These are phyloP conservation scores for Lerema accius DNA, from an alignment of 1,140 invertebrate species.

Conservation along the genomic window DNA sequence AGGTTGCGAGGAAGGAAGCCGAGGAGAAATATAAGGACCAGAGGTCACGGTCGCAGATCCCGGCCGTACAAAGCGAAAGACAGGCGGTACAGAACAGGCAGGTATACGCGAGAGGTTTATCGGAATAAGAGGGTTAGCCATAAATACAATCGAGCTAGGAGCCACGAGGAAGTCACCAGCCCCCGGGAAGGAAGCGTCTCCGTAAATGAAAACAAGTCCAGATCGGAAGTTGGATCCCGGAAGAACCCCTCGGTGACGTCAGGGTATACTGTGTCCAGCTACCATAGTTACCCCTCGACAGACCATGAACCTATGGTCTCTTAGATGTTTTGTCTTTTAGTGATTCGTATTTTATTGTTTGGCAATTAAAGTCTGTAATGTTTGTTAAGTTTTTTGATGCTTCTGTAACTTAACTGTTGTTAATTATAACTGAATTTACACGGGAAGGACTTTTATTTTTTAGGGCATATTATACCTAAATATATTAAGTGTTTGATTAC, in stretches of 20 bases:
- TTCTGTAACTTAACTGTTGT: too few species aligned
- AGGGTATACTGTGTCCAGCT: conserved; percentile 36
- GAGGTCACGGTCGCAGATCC: neutral
- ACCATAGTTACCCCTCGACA: conserved; percentile 42
- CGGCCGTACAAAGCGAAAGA: neutral
- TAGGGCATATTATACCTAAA: too few species aligned
- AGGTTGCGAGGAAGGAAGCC: neutral
- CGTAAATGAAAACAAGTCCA: neutral
- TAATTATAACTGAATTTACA: too few species aligned
- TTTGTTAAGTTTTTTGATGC: too few species aligned
- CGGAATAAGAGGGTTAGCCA: neutral
- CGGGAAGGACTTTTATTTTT: too few species aligned
- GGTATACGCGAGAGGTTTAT: neutral
- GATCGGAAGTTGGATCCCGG: neutral
- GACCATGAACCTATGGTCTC: conserved; percentile 52
- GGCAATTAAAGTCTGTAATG: too few species aligned
- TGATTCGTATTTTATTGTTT: neutral
- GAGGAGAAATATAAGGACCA: neutral
- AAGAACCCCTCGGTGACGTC: neutral
- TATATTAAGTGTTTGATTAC: too few species aligned
- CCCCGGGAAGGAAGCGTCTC: neutral
- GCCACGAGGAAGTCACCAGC: neutral
- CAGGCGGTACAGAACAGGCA: neutral
- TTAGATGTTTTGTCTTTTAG: conserved; percentile 1
- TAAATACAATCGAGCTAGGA: neutral